Conservation (phyloP, 1,140 invertebrate species). For the Meloidogyne hapla region DNA sequence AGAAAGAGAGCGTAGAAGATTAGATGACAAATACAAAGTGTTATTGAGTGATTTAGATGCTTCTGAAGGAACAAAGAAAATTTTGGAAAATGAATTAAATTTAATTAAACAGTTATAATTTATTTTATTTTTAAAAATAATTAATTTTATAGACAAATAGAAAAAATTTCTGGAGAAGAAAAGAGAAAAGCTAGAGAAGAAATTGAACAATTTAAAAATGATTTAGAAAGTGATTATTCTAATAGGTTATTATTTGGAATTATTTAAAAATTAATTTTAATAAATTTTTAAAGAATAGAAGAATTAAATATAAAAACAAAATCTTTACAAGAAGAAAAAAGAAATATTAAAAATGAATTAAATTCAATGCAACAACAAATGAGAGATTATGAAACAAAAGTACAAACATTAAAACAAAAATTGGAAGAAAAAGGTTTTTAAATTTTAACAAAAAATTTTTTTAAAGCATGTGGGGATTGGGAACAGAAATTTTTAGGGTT, state of each 20-base stretch:
- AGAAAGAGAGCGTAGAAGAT: conserved; percentile 51
- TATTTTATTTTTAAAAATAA: not conserved
- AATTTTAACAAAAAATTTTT: conserved; percentile 12
- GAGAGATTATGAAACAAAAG: conserved; percentile 58
- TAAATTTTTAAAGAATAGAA: conserved; percentile 52
- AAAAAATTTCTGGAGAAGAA: conserved; percentile 55
- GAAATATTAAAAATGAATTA: conserved; percentile 51
- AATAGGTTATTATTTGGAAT: conserved; percentile 44
- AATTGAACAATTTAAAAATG: conserved; percentile 54
- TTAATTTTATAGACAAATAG: conserved; percentile 51
- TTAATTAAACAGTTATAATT: conserved; percentile 51
- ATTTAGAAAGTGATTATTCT: conserved; percentile 60
- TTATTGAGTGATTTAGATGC: conserved; percentile 50
- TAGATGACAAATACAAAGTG: conserved; percentile 60
- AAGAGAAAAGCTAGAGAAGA: conserved; percentile 56
- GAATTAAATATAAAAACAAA: conserved; percentile 60
- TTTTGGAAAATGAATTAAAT: conserved; percentile 59
- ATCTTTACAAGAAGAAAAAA: conserved; percentile 55
- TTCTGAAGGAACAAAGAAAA: conserved; percentile 56
- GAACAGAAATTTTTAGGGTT: too few species aligned
- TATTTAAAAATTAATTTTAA: not conserved
- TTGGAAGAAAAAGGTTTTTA: conserved; percentile 58
- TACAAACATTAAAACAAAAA: conserved; percentile 49
- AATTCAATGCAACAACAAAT: conserved; percentile 55
- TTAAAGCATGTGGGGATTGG: too few species aligned